A percentile compares a stretch with the other conserved stretches of the same genome.
Conservation (phyloP, 2,888 invertebrate genomes). For the Uropetala carovei region DNA sequence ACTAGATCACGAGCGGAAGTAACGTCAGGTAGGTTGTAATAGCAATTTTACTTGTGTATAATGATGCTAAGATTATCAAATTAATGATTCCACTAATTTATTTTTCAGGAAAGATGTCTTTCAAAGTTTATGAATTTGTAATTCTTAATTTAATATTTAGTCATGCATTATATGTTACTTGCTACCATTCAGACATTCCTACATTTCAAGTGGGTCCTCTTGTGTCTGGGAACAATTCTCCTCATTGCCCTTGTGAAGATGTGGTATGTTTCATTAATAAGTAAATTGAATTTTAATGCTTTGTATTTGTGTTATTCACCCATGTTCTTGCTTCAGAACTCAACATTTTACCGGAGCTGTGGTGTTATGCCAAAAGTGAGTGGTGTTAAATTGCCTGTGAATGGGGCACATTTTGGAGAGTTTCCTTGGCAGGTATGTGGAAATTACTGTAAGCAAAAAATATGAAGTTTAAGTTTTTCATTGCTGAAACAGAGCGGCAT, state of each 20-base stretch:
- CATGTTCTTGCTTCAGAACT: neutral
- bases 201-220: constrained; percentile 37
- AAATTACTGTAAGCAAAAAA: neutral
- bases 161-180: neutral
- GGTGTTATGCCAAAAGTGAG: constrained; percentile 48
- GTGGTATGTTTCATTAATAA: neutral
- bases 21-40: neutral
- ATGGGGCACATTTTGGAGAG: constrained; percentile 43
- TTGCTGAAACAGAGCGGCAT: too few relatives aligned
- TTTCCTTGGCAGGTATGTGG: constrained; percentile 46
- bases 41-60: neutral
- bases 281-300: neutral
- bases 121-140: neutral
- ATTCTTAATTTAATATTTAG: neutral
- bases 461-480: too few relatives aligned
- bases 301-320: neutral
- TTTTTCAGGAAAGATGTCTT: neutral
- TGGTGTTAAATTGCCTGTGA: neutral
- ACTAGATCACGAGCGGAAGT: neutral
- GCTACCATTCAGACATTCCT: neutral
- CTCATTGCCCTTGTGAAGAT: constrained; percentile 35
- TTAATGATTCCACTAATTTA: neutral
- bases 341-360: constrained; percentile 9
- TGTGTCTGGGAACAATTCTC: neutral
- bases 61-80: neutral